Conservation (phyloP, 2,888 invertebrate genomes). For the Carterocephalus palaemon region DNA sequence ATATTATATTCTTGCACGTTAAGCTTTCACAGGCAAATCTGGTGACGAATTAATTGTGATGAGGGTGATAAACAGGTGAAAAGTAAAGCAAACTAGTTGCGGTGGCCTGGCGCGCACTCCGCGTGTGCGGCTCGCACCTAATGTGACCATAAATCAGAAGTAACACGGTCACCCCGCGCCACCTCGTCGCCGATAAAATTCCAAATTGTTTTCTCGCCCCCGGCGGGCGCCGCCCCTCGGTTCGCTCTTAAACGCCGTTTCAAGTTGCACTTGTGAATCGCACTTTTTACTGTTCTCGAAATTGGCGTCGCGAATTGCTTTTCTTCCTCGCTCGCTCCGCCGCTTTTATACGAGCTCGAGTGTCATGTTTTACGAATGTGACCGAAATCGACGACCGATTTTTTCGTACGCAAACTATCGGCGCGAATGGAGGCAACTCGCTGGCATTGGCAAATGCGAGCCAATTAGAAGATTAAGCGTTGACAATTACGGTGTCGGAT, state of each 20-base stretch:
- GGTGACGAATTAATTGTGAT: background rate
- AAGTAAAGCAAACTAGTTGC: constrained; percentile 38
- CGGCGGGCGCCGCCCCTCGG: constrained; percentile 75
- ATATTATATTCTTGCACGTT: too few species aligned
- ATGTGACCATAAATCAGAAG: constrained; percentile 74
- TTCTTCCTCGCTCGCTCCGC: constrained; percentile 50
- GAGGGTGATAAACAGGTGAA: constrained; percentile 8
- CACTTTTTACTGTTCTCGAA: constrained; percentile 77
- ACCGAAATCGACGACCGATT: constrained; percentile 41
- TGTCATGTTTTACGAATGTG: constrained; percentile 46
- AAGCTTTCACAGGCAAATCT: too few species aligned
- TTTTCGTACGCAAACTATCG: constrained; percentile 57
- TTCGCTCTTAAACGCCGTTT: constrained; percentile 78
- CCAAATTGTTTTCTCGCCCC: constrained; percentile 78
- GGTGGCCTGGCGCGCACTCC: constrained; percentile 51
- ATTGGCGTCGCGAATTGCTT: constrained; percentile 73
- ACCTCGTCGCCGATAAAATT: constrained; percentile 69
- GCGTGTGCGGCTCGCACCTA: constrained; percentile 57
- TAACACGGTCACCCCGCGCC: constrained; percentile 50
- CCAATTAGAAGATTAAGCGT: constrained; percentile 79
- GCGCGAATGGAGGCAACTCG: constrained; percentile 52
- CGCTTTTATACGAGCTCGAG: constrained; percentile 47
- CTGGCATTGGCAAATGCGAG: constrained; percentile 77
- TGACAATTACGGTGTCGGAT: constrained; percentile 76
- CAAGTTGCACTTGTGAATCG: constrained; percentile 79